Conservation (phyloP, 2,797 vertebrate genomes). For the Garrulus glandarius region DNA sequence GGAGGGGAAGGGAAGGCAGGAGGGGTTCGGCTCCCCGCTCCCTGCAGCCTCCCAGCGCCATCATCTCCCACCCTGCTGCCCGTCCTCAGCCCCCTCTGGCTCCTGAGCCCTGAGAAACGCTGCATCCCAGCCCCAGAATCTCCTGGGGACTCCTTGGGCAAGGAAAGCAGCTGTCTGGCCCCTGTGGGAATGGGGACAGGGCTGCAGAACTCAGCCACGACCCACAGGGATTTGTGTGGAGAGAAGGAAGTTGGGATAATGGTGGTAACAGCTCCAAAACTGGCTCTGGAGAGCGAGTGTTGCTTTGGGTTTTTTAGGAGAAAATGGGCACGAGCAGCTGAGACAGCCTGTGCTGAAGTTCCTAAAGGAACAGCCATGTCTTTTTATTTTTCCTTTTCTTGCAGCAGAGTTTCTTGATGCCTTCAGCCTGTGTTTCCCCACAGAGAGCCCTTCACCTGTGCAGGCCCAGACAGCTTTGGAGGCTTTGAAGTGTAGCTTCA, state of each 20-base stretch:
- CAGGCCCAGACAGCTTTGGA: neutral
- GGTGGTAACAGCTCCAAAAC: neutral
- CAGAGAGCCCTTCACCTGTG: neutral
- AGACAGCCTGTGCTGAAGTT: neutral
- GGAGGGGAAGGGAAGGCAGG: neutral
- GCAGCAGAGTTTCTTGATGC: neutral
- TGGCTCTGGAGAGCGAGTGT: neutral
- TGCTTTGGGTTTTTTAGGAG: neutral
- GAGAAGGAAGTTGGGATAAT: neutral
- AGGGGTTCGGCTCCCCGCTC: neutral
- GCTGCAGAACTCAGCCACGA: neutral
- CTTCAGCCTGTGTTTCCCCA: neutral
- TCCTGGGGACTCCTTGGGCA: accelerated
- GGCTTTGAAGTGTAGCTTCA: neutral
- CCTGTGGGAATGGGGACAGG: neutral
- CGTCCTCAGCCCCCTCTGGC: neutral
- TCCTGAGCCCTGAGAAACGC: neutral
- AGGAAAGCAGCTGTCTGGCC: neutral
- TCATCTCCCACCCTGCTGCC: neutral
- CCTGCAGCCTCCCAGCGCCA: neutral
- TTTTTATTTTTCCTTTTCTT: neutral
- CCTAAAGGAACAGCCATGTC: neutral
- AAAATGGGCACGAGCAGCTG: neutral
- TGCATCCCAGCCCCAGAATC: neutral
- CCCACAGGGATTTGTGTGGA: neutral